A percentile compares a stretch with the other conserved stretches of the same genome.
Evolutionary conservation across 2,113 vertebrate genomes (phyloP).

Genomic region (Chionodraco myersi): DNA sequence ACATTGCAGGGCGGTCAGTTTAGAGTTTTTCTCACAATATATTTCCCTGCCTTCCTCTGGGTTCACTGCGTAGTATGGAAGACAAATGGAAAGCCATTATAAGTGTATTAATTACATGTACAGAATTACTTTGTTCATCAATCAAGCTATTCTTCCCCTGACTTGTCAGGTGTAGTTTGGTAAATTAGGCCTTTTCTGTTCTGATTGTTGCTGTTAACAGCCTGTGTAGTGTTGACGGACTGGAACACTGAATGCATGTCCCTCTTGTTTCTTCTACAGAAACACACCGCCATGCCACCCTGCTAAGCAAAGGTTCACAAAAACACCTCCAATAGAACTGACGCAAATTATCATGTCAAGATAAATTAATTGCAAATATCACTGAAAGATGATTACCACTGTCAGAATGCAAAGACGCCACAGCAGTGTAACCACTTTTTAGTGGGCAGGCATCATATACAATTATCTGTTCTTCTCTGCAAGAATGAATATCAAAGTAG

Average conservation of each 20-base stretch:
- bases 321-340: constrained; percentile 75
- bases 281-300: constrained; percentile 49
- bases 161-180: constrained; percentile 82
- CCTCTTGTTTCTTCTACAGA: constrained; percentile 64
- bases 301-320: constrained; percentile 76
- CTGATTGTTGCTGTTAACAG: constrained; percentile 74
- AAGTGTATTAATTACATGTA: constrained; percentile 87
- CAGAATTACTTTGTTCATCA: constrained; percentile 83
- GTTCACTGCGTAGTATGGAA: constrained; percentile 52
- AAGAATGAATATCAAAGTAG: constrained; percentile 61
- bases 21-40: constrained; percentile 50
- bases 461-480: constrained; percentile 63
- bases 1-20: constrained; percentile 56
- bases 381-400: constrained; percentile 68
- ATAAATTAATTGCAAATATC: constrained; percentile 81
- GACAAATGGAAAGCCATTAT: constrained; percentile 80
- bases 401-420: constrained; percentile 65
- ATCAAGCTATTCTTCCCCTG: constrained; percentile 77
- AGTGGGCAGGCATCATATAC: constrained; percentile 64
- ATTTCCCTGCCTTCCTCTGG: constrained; percentile 55
- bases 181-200: constrained; percentile 64
- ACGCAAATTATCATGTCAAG: constrained; percentile 79
- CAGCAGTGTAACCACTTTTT: constrained; percentile 51
- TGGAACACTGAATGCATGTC: constrained; percentile 73
- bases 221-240: constrained; percentile 73